Evolutionary conservation across 2,113 vertebrate species (phyloP).

Genomic region (Seriola dumerili): DNA sequence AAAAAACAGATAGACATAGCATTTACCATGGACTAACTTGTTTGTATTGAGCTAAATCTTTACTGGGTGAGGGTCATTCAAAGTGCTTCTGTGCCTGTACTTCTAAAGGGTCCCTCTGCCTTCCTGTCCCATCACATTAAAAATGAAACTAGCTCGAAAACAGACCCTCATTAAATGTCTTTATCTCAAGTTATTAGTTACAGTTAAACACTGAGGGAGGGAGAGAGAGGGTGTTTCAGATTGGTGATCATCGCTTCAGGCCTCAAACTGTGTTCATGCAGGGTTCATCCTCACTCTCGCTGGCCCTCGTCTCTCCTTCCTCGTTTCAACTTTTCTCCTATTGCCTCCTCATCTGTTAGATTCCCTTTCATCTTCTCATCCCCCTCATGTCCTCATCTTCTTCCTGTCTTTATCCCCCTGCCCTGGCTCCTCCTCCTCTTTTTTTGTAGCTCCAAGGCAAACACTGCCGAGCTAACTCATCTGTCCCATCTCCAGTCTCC

Average conservation of each 20-base stretch:
- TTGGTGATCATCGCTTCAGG: slow-evolving; percentile 30
- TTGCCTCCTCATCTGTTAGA: slow-evolving; percentile 24
- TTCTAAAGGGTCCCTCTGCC: slow-evolving; percentile 19
- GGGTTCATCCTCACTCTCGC: slow-evolving; percentile 32
- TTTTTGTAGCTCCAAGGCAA: slow-evolving; percentile 32
- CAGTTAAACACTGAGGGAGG: slow-evolving; percentile 47
- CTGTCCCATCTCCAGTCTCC: slow-evolving; percentile 15
- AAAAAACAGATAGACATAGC: neutral
- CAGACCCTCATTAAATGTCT: slow-evolving; percentile 35
- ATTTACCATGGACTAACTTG: neutral
- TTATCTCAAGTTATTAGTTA: slow-evolving; percentile 55
- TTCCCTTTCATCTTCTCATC: slow-evolving; percentile 29
- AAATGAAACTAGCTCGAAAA: slow-evolving; percentile 39
- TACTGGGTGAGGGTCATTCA: slow-evolving; percentile 5
- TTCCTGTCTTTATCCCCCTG: slow-evolving; percentile 10
- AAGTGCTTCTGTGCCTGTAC: slow-evolving; percentile 19
- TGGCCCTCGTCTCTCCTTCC: neutral
- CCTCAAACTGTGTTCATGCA: slow-evolving; percentile 39
- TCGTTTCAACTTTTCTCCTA: slow-evolving; percentile 17
- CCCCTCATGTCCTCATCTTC: slow-evolving; percentile 1
- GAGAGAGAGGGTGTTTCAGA: slow-evolving; percentile 26
- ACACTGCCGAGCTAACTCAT: slow-evolving; percentile 10
- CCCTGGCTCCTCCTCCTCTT: slow-evolving; percentile 18
- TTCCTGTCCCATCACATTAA: slow-evolving; percentile 31
- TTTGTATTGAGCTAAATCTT: slow-evolving; percentile 11